Base-by-base conservation (phyloP, 2,888 invertebrate species). In the Strigamia crassipes region DNA sequence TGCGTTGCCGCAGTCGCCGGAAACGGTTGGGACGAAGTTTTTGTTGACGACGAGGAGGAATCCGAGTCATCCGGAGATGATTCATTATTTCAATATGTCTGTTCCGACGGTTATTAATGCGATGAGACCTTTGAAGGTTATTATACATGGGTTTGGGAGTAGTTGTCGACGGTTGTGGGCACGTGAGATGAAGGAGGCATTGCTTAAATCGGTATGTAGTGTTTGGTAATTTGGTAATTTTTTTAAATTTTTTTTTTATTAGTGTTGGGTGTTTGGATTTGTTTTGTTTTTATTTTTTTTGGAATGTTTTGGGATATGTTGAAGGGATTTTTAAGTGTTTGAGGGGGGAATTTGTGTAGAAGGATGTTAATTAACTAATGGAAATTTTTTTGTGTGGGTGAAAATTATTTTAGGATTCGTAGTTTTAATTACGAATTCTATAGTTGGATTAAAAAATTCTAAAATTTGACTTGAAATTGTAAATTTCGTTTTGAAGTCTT, bases 141-240 rank as follows among this genome's bases (percentile, higher is more conserved):
- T 97, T 85, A 94, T 96, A 0, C 97, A 97, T 86, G 97, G 97
- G 2, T 97, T 97, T 87, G 96, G 96, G 0, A 95, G 95, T 82
- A 94, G 94, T 86, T 96, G 96, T 87, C 92, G 93, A 82, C 94
- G 95, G 86, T 93, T 96, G 23, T 97, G 97, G 97, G 94, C 96
- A 13, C 94, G 95, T 86, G 95, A 96, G 88, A 96, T 97, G 94
- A 91, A 96, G 82, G 94, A 95, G 34, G 96, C 96, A 8, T 90
- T 97, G 18, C 93, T 96, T 92, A 93, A 94, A 81, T 94, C 95
- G 87, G 94, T 95, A 88, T 90, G 92, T 38, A 27, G 31, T n/a
- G 21, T 38, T 38, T 23, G 23, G 38, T 23, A 78, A 4, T 66
- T 66, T 66, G n/a, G n/a, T n/a, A n/a, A n/a, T n/a, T n/a, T n/a